Percentiles rank a stretch among this genome's conserved stretches.
phyloP scores from a whole-genome alignment of 2,888 invertebrate genomes.

The Cerceris ruficornis region DNA sequence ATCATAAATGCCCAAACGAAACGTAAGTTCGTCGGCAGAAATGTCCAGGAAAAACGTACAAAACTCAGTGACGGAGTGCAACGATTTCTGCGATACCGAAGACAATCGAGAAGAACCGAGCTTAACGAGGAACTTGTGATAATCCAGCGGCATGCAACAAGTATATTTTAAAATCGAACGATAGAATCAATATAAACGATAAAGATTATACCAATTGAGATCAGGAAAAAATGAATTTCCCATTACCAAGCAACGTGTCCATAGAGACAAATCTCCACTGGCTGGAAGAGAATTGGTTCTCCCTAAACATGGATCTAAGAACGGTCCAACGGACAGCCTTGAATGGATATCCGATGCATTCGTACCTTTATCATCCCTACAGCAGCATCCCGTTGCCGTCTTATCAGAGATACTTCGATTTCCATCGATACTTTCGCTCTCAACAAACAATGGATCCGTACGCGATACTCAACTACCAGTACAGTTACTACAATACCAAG shows the following conservation, averaged over 20 bases:
- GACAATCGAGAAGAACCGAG: slow-evolving; percentile 33
- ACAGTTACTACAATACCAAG: slow-evolving; percentile 43
- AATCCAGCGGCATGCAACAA: slow-evolving; percentile 14
- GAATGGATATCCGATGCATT: slow-evolving; percentile 22
- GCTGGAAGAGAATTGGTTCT: slow-evolving; percentile 27
- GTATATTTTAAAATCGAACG: neutral
- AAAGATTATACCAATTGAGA: neutral
- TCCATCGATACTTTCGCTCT: slow-evolving; percentile 49
- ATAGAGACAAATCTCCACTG: slow-evolving; percentile 31
- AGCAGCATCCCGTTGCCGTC: slow-evolving; percentile 33
- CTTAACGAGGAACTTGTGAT: slow-evolving; percentile 31
- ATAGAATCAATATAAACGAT: neutral
- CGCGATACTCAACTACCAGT: slow-evolving; percentile 26
- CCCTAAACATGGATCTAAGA: slow-evolving; percentile 53
- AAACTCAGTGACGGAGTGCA: slow-evolving; percentile 11
- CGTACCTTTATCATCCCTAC: slow-evolving; percentile 50
- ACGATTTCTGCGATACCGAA: slow-evolving; percentile 23
- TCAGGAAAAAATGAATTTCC: slow-evolving; percentile 32
- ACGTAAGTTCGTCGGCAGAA: no score
- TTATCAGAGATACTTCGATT: slow-evolving; percentile 51
- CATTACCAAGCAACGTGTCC: slow-evolving; percentile 37
- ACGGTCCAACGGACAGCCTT: slow-evolving; percentile 38
- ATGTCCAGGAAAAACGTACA: neutral
- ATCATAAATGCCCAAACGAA: no score
- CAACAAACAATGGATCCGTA: slow-evolving; percentile 53